phyloP scores from a whole-genome alignment of 2,113 vertebrate species.

The Cisticola juncidis region DNA sequence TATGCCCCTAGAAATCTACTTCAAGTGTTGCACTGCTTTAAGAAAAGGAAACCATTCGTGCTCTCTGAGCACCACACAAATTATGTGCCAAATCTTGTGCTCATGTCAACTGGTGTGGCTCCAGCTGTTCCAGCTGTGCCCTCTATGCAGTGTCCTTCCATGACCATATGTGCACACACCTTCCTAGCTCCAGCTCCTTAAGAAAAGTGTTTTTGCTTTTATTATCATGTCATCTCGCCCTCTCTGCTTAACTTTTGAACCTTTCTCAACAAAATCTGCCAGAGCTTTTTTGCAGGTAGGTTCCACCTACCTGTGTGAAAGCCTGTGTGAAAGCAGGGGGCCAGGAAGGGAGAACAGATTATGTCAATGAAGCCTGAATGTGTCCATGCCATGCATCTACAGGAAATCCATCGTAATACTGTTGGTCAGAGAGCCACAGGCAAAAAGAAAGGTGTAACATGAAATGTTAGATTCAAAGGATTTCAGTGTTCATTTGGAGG shows the following conservation, averaged over 20 bases:
- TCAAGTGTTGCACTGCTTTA: background rate
- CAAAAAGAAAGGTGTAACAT: background rate
- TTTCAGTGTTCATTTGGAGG: background rate
- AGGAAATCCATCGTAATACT: background rate
- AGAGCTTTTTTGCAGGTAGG: background rate
- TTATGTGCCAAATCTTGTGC: background rate
- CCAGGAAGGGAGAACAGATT: background rate
- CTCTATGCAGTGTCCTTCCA: background rate
- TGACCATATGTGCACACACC: background rate
- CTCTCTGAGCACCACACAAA: accelerated
- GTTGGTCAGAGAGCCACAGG: background rate
- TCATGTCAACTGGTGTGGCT: background rate
- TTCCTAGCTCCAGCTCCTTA: background rate
- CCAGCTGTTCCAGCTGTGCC: background rate
- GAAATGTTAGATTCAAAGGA: background rate
- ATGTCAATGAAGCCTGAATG: background rate
- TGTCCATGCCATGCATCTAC: background rate
- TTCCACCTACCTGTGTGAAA: background rate
- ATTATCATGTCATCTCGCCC: background rate
- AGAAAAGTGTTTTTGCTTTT: background rate
- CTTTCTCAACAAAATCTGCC: background rate
- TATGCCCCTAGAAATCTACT: slow-evolving; percentile 18
- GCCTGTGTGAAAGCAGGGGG: background rate
- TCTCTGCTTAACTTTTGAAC: background rate
- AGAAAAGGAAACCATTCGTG: background rate